These are phyloP conservation scores for Euzetes globulus DNA, from an alignment of 2,888 invertebrate species.

Conservation along the genomic window DNA sequence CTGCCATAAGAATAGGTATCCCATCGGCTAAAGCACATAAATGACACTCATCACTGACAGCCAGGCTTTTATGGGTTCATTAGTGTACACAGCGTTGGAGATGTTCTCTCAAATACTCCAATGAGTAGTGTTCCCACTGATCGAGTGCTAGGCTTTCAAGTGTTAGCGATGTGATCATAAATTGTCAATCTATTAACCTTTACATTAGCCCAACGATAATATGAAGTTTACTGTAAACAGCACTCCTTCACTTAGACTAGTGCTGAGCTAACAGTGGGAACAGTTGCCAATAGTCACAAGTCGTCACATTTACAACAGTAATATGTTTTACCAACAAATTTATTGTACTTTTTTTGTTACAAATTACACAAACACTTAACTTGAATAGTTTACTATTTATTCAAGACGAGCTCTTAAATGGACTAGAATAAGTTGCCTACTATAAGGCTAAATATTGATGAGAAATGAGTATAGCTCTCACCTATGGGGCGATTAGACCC, in stretches of 20 bases:
- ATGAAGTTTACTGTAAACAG: slow-evolving; percentile 4
- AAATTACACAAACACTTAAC: slow-evolving; percentile 22
- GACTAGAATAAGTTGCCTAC: too few species aligned
- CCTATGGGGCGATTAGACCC: not conserved
- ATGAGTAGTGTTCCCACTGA: not conserved
- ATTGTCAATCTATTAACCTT: slow-evolving; percentile 28
- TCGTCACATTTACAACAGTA: slow-evolving; percentile 19
- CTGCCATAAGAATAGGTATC: slow-evolving; percentile 2
- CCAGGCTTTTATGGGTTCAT: slow-evolving; percentile 27
- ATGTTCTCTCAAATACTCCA: too few species aligned
- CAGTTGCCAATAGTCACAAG: slow-evolving; percentile 24
- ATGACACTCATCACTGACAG: slow-evolving; percentile 29
- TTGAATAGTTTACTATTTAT: not conserved
- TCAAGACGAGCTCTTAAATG: not conserved
- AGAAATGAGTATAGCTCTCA: too few species aligned
- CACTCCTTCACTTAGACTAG: slow-evolving; percentile 17
- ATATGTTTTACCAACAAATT: slow-evolving; percentile 11
- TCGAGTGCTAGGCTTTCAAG: not conserved
- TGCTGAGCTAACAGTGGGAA: not conserved
- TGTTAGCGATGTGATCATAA: slow-evolving; percentile 19
- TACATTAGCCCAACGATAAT: slow-evolving; percentile 25
- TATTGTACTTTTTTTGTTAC: slow-evolving; percentile 13
- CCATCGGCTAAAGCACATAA: slow-evolving; percentile 24
- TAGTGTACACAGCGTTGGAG: not conserved
- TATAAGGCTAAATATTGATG: not conserved